Base-by-base conservation (phyloP, 2,888 invertebrate genomes). In the Erynnis tages region DNA sequence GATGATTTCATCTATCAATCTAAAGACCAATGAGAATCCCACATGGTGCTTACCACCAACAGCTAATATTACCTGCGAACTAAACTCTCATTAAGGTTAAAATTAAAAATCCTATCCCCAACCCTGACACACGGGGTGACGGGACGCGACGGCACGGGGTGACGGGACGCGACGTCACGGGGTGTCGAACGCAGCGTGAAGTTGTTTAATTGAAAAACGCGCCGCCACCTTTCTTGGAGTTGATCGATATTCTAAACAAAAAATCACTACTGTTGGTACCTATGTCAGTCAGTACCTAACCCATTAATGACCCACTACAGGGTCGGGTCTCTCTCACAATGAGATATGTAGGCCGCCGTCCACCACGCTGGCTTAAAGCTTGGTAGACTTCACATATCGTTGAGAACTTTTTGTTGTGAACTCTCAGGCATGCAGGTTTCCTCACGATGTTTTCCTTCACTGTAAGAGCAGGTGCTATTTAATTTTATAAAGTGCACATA, bases 131-230 rank as follows among this genome's bases (percentile, higher is more conserved):
- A n/a, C n/a, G n/a, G n/a, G n/a, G n/a, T n/a, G n/a, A n/a, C n/a
- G n/a, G n/a, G n/a, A n/a, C n/a, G n/a, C n/a, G 43, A 14, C 29
- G 14, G 40, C 40, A 32, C 40, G 32, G 48, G 47, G 40, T 40
- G 48, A 23, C 40, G 48, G n/a, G n/a, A n/a, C n/a, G n/a, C n/a
- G 43, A 14, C 29, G 14, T 49, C 40, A 32, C 40, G 32, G 48
- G 47, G 40, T 40, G 48, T 25, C 40, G 48, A 49, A 49, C 48
- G 30, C 48, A 40, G 48, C 48, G 48, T 49, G 48, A 49, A 32
- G 32, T 17, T 40, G 32, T 49, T 40, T 49, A 40, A 49, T 49
- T 49, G 48, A 49, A 49, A 49, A 49, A 23, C 27, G 19, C 25
- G 14, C 40, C 48, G 48, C 32, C 47, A 17, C 30, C 27, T 38